phyloP scores from a whole-genome alignment of 2,797 vertebrate genomes.

The Coregonus ussuriensis region DNA sequence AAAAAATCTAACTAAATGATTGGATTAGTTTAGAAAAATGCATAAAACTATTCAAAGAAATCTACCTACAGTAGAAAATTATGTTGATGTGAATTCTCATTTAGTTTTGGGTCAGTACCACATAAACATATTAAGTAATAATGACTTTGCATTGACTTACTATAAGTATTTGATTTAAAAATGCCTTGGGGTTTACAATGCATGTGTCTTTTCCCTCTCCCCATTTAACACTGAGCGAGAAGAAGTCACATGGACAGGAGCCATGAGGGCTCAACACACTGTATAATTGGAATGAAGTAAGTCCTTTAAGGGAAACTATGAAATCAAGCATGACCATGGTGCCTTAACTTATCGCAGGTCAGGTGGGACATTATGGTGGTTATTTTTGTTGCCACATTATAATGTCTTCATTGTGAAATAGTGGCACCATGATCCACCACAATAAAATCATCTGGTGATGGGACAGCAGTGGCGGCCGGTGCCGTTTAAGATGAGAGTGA shows the following conservation, averaged over 20 bases:
- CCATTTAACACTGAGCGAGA: neutral
- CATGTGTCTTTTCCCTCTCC: neutral
- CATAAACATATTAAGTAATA: too few species aligned
- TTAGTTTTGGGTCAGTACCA: too few species aligned
- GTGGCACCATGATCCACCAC: too few species aligned
- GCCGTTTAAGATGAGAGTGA: too few species aligned
- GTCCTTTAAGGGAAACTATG: neutral
- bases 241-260: neutral
- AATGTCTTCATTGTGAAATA: neutral
- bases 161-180: neutral
- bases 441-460: too few species aligned
- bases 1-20: too few species aligned
- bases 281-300: neutral
- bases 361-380: neutral
- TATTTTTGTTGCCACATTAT: neutral
- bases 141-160: neutral
- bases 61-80: too few species aligned
- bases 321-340: neutral
- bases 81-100: too few species aligned
- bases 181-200: too few species aligned
- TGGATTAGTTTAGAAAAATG: too few species aligned
- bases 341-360: neutral
- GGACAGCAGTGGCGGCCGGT: too few species aligned
- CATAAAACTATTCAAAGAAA: too few species aligned
- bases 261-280: neutral